Base-by-base conservation (phyloP, 2,888 invertebrate species). In the Chrysotoxum bicinctum region DNA sequence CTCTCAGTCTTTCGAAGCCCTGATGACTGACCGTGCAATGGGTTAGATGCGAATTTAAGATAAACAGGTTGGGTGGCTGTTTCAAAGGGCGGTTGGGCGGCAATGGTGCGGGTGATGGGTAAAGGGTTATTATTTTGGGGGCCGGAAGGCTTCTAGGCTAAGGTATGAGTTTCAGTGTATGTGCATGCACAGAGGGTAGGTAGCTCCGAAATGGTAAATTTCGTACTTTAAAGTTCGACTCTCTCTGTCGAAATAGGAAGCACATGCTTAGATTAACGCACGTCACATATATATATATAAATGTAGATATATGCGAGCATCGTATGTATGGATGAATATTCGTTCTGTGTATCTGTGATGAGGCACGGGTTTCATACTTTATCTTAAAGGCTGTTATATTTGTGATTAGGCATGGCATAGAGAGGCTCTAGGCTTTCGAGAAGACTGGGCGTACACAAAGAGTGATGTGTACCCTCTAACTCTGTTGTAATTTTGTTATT, bases 231-330 rank as follows among this genome's bases (percentile, higher is more conserved):
- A 85, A 85, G 60, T 85, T 81, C 75, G 66, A 58, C 72, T 77
- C 50, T 64, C 60, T 52, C 72, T 66, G 80, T 73, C 77, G 81
- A 76, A 81, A 85, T 85, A 85, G 85, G 85, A 85, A 85, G 85
- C 85, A 85, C 80, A 85, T 81, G 85, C 85, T 85, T 85, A 85
- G 85, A 85, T 85, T 85, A 85, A 85, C 85, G 85, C 85, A 85
- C 80, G 80, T 76, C 72, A 85, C 72, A 85, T 73, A 77, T 73
- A 76, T 68, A 62, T 43, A 43, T 26, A 19, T n/a, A 8, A 14
- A n/a, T 23, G 7, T 50, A n/a, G 6, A 8, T 50, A 66, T 84
- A 80, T 60, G 72, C 54, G 37, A 21, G 26, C 26, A n/a, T 16
- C 68, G 56, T 75, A 40, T 80, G 35, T 66, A 23, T 12, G 40